These are phyloP conservation scores for Microctenopoma lineatum DNA, from an alignment of 2,797 vertebrate species.

Conservation along the genomic window DNA sequence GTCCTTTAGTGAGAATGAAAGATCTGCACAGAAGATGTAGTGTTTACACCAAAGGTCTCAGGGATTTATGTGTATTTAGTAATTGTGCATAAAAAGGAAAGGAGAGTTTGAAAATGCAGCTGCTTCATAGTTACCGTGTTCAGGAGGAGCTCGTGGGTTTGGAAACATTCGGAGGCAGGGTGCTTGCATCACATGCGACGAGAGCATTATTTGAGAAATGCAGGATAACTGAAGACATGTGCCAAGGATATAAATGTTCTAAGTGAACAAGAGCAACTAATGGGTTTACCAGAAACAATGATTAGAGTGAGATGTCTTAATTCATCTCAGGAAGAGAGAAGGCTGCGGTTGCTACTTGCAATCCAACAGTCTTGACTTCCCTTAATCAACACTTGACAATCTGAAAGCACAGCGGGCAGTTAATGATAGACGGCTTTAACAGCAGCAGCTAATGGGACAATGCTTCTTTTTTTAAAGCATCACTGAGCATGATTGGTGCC, in stretches of 20 bases:
- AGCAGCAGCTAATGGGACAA: background rate
- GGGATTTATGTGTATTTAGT: no score
- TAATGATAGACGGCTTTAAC: constrained; percentile 5
- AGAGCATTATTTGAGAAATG: background rate
- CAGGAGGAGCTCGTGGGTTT: background rate
- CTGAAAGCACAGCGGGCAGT: background rate
- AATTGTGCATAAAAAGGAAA: no score
- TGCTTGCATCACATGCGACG: background rate
- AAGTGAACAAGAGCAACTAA: constrained; percentile 16
- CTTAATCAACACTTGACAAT: constrained; percentile 20
- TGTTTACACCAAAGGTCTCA: no score
- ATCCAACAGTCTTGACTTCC: background rate
- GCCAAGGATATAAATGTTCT: constrained; percentile 30
- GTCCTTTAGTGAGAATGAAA: background rate
- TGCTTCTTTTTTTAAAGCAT: constrained; percentile 28
- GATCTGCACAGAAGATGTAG: no score
- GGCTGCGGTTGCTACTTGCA: background rate
- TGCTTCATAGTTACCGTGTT: background rate
- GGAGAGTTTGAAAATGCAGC: no score
- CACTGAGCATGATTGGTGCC: constrained; percentile 8
- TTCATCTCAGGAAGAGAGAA: background rate
- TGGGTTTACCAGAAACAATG: constrained; percentile 29
- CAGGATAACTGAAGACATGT: constrained; percentile 13
- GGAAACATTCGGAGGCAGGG: background rate
- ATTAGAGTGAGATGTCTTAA: constrained; percentile 16